Percentiles rank a stretch among this genome's conserved stretches.
Conservation (phyloP, 2,113 vertebrate genomes). For the Leptobrachium ailaonicum region DNA sequence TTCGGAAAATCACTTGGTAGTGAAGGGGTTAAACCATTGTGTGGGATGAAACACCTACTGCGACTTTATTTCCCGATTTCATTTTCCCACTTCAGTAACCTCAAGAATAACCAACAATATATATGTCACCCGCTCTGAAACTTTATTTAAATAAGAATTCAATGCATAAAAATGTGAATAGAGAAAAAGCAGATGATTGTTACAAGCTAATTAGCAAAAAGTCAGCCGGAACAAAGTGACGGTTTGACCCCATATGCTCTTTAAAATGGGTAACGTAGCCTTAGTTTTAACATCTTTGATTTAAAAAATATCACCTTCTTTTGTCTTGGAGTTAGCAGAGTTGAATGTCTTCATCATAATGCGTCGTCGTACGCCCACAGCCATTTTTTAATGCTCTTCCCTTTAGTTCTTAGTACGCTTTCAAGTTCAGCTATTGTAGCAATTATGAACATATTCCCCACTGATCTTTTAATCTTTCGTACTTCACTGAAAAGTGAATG, state of each 20-base stretch:
- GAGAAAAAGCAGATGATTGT: neutral
- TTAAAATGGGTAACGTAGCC: conserved; percentile 13
- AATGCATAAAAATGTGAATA: neutral
- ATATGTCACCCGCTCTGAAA: neutral
- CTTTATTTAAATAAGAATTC: neutral
- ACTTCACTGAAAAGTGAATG: conserved; percentile 41
- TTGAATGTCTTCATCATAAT: conserved; percentile 37
- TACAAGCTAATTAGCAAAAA: conserved; percentile 14
- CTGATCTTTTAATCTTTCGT: conserved; percentile 48
- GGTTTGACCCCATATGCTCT: conserved; percentile 23
- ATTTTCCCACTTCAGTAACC: too few relatives aligned
- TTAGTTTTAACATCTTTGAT: conserved; percentile 24
- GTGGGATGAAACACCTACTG: too few relatives aligned
- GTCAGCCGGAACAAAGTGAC: conserved; percentile 1
- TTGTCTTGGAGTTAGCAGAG: conserved; percentile 33
- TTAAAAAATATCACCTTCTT: conserved; percentile 22
- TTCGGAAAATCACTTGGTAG: too few relatives aligned
- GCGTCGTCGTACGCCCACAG: conserved; percentile 29
- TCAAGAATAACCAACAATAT: too few relatives aligned
- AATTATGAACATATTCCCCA: conserved; percentile 45
- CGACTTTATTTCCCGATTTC: too few relatives aligned
- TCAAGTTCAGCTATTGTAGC: conserved; percentile 43
- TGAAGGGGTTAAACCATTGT: too few relatives aligned
- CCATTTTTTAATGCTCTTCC: conserved; percentile 27
- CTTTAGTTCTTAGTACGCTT: conserved; percentile 31